Evolutionary conservation across 2,888 invertebrate species (phyloP), one percentile per base, ranked within the genome.

Genomic region (Sepioteuthis lessoniana): DNA sequence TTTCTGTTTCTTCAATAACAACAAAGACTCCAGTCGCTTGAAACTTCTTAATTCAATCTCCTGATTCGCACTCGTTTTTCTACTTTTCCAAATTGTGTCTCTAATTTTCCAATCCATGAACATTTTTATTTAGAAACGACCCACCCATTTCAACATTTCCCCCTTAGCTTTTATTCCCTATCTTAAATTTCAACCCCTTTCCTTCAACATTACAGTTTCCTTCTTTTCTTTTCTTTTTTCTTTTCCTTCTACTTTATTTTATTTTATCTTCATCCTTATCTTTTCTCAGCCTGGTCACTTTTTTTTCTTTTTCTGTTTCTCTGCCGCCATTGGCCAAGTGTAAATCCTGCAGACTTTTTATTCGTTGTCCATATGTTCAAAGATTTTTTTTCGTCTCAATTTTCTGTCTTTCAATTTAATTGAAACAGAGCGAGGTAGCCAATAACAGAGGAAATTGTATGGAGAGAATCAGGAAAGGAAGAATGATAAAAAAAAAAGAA

Each of bases 321-420:
- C 25, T 25, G 21, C 50, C 50, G 19, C 50, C 76, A n/a, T 76
- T 35, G 76, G 76, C 35, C 76, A 76, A 35, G 76, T 76, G 76
- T 76, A 76, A 76, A 76, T 76, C 76, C 76, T 76, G 76, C 76
- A 13, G 76, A 76, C n/a, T 76, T 76, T 76, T n/a, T 76, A 76
- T 76, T 76, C 76, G 76, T 76, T 76, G 76, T 76, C 76, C 76
- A 76, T 35, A 76, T 76, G 76, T 76, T 55, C n/a, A 21, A 76
- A n/a, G 13, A 76, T 35, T n/a, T 31, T 1, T 16, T n/a, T n/a
- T 76, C 76, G 35, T 76, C 76, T 76, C n/a, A n/a, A 76, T 76
- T 60, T 35, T n/a, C n/a, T 16, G 2, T 76, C 76, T 76, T 16
- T 1, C 76, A 16, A 35, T 76, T 76, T n/a, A 76, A 76, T n/a